phyloP scores from a whole-genome alignment of 2,888 invertebrate genomes.

The Mythimna vitellina region DNA sequence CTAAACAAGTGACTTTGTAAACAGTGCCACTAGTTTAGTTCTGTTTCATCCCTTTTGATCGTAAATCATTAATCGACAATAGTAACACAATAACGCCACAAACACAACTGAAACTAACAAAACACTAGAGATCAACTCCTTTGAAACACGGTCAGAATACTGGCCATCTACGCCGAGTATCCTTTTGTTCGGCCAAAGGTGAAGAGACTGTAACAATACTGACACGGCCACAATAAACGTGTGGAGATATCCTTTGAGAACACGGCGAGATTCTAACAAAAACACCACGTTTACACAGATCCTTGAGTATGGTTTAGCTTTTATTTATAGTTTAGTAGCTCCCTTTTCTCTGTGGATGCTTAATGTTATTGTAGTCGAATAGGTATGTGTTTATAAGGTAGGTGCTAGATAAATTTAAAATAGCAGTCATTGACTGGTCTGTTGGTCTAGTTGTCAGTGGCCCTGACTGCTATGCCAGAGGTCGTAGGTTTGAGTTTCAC shows the following conservation, averaged over 20 bases:
- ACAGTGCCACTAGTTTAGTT: not conserved
- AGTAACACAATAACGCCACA: not conserved
- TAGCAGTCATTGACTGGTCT: too few species aligned
- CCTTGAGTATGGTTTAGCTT: constrained; percentile 4
- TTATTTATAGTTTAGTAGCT: too few species aligned
- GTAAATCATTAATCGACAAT: not conserved
- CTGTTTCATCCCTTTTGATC: not conserved
- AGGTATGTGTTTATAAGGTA: not conserved
- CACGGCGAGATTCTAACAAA: constrained; percentile 44
- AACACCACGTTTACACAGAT: constrained; percentile 31
- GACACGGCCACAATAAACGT: constrained; percentile 48
- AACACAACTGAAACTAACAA: constrained; percentile 12
- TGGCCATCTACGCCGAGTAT: constrained; percentile 10
- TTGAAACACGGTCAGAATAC: constrained; percentile 36
- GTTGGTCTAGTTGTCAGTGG: too few species aligned
- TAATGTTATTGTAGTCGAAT: not conserved
- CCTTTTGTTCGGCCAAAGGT: constrained; percentile 48
- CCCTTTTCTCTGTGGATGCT: not conserved
- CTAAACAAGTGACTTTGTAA: too few species aligned
- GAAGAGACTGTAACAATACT: constrained; percentile 53
- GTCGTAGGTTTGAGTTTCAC: too few species aligned
- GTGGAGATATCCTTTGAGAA: constrained; percentile 47
- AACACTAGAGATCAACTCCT: constrained; percentile 28
- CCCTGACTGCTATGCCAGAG: too few species aligned
- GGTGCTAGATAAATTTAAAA: too few species aligned